Percentiles rank a stretch among this genome's conserved stretches.
Evolutionary conservation across 2,797 vertebrate species (phyloP).

Genomic region (Botia almorhae): DNA sequence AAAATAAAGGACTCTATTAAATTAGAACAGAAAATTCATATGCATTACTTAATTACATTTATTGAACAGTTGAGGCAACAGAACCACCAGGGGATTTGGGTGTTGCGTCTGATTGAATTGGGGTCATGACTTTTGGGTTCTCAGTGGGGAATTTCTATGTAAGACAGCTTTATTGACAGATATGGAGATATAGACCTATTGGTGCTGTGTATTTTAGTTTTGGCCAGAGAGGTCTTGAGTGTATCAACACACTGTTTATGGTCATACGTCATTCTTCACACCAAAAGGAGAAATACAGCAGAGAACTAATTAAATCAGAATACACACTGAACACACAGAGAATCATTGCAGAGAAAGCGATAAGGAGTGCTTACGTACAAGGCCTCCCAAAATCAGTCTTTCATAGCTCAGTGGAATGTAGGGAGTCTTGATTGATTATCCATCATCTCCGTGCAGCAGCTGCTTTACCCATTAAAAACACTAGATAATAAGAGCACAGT

Average conservation of each 20-base stretch:
- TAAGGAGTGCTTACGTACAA: constrained; percentile 36
- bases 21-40: neutral
- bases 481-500: neutral
- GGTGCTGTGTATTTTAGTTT: neutral
- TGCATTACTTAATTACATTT: constrained; percentile 17
- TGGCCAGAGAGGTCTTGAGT: neutral
- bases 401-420: constrained; percentile 10
- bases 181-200: neutral
- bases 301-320: constrained; percentile 16
- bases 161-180: neutral
- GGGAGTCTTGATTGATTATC: constrained; percentile 13
- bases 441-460: neutral
- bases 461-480: constrained; percentile 11
- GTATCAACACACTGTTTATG: neutral
- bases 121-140: constrained; percentile 3
- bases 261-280: neutral
- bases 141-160: neutral
- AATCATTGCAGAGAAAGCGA: neutral
- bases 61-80: constrained; percentile 12
- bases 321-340: constrained; percentile 11
- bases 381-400: constrained; percentile 21
- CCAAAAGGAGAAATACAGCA: constrained; percentile 19
- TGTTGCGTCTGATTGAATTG: neutral
- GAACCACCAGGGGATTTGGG: neutral
- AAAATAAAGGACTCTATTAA: neutral